Percentiles rank a stretch among this genome's conserved stretches.
Conservation (phyloP, 2,888 invertebrate species). For the Microdon myrmicae region DNA sequence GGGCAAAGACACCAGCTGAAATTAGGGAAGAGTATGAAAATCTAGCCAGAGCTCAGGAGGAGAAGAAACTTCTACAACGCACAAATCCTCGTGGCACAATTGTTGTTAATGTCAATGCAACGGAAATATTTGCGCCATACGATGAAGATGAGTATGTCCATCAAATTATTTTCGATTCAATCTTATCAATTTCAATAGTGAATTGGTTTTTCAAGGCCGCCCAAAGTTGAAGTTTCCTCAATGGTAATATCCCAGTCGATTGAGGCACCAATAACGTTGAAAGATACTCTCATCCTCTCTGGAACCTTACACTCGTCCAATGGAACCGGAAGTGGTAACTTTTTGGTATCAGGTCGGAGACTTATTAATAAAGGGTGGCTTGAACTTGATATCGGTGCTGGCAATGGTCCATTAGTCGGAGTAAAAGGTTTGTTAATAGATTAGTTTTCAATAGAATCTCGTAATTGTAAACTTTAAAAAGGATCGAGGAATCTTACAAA, state of each 20-base stretch:
- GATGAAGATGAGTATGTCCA: conserved; percentile 72
- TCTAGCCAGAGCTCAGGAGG: conserved; percentile 84
- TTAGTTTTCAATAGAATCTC: background rate
- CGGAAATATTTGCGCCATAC: conserved; percentile 89
- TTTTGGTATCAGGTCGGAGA: conserved; percentile 80
- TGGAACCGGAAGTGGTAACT: conserved; percentile 79
- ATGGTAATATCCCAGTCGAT: conserved; percentile 94
- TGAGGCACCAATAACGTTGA: conserved; percentile 88
- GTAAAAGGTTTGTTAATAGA: conserved; percentile 71
- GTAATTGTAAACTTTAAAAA: background rate
- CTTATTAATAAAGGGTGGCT: conserved; percentile 87
- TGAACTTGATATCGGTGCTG: conserved; percentile 86
- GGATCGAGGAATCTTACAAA: conserved; percentile 79
- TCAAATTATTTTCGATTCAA: conserved; percentile 17
- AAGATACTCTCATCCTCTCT: conserved; percentile 85
- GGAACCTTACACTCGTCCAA: conserved; percentile 87
- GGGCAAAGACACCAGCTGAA: conserved; percentile 93
- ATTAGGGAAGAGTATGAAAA: conserved; percentile 97
- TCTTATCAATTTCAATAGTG: conserved; percentile 61
- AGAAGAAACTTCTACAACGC: conserved; percentile 85
- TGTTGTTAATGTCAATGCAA: conserved; percentile 89
- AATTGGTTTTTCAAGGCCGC: conserved; percentile 68
- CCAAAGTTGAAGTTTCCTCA: conserved; percentile 88
- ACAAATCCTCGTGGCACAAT: conserved; percentile 93
- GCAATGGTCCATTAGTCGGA: conserved; percentile 83